Base-by-base conservation (phyloP, 2,888 invertebrate genomes). In the Hybos culiciformis region DNA sequence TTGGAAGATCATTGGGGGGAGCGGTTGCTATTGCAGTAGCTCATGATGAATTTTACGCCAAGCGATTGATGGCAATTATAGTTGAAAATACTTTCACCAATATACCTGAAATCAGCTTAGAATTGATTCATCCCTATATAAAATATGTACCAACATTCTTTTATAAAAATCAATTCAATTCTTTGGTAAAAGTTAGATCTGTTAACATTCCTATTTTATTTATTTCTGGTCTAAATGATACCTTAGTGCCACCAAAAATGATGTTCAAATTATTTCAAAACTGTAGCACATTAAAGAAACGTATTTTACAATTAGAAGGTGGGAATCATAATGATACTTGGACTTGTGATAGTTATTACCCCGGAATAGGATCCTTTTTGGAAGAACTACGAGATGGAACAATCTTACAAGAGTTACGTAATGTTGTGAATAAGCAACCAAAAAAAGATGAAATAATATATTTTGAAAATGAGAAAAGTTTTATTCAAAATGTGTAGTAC, bases 311-410 rank as follows among this genome's bases (percentile, higher is more conserved):
- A 56, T 75, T 93, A 62, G 75, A 79, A 3, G 76, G 78, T 17
- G 94, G 94, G 2, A 85, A 87, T 1, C 94, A 96, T 64, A 93
- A 94, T 58, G 92, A 94, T 63, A 94, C 93, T 0, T 94, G 93
- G 93, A 82, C 82, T 46, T 79, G 84, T 54, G 76, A 80, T 47
- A 86, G 85, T n/a, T n/a, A n/a, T n/a, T n/a, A n/a, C n/a, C n/a
- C n/a, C n/a, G n/a, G n/a, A n/a, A n/a, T n/a, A n/a, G n/a, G n/a
- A n/a, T n/a, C n/a, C n/a, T n/a, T n/a, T n/a, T n/a, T n/a, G n/a
- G n/a, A n/a, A n/a, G n/a, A n/a, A n/a, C n/a, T n/a, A n/a, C n/a
- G n/a, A n/a, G n/a, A n/a, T n/a, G n/a, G n/a, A n/a, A n/a, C n/a
- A n/a, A n/a, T n/a, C n/a, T n/a, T n/a, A n/a, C n/a, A n/a, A n/a